A percentile compares a stretch with the other conserved stretches of the same genome.
phyloP scores from a whole-genome alignment of 1,140 invertebrate genomes.

The Xylocopa sonorina region DNA sequence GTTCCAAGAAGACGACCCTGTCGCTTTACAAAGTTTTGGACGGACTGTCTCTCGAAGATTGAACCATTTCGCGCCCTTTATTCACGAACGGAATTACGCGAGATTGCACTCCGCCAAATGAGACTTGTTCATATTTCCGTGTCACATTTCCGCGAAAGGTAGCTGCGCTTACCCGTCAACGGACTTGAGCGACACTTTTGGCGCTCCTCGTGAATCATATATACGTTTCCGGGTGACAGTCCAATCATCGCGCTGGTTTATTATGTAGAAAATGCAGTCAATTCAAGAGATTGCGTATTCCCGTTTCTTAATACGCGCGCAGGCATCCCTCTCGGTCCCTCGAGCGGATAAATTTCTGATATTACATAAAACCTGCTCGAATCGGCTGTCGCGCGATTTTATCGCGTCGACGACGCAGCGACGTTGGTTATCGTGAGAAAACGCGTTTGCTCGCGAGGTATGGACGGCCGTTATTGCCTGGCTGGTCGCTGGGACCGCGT shows the following conservation, averaged over 20 bases:
- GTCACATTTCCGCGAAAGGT: not conserved
- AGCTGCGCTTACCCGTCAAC: not conserved
- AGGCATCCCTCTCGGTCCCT: not conserved
- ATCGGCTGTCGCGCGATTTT: not conserved
- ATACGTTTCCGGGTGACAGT: not conserved
- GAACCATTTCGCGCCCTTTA: not conserved
- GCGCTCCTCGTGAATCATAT: slow-evolving; percentile 13
- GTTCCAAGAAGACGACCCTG: too few relatives aligned
- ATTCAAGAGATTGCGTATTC: not conserved
- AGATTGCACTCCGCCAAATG: not conserved
- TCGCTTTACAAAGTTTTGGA: too few relatives aligned
- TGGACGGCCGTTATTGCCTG: too few relatives aligned
- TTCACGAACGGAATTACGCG: not conserved
- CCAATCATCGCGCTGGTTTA: not conserved
- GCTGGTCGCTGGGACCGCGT: not conserved
- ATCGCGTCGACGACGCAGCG: not conserved
- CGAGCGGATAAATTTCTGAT: not conserved
- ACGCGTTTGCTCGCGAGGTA: slow-evolving; percentile 15
- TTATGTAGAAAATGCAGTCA: not conserved
- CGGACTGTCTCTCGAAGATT: too few relatives aligned
- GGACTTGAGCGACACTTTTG: slow-evolving; percentile 1
- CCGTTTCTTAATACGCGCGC: not conserved
- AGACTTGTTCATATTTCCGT: not conserved
- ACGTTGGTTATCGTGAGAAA: not conserved
- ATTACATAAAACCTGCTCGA: not conserved